Conservation (phyloP, 2,888 invertebrate genomes). For the Aquatica leii region DNA sequence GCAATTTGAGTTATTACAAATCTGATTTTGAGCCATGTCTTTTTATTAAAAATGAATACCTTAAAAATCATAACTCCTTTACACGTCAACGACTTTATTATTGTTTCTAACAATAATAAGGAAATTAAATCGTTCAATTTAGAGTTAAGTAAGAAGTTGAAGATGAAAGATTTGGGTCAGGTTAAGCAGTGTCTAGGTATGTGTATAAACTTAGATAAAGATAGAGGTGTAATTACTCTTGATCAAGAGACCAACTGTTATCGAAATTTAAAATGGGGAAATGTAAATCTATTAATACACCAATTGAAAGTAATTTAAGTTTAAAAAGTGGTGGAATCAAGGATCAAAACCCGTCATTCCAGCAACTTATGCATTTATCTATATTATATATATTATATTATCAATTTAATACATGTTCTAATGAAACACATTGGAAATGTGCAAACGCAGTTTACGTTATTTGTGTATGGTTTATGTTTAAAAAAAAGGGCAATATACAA, state of each 20-base stretch:
- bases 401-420: too few relatives aligned
- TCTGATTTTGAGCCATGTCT: constrained; percentile 5
- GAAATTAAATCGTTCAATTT: constrained; percentile 23
- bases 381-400: constrained; percentile 38
- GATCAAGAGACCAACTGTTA: constrained; percentile 38
- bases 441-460: constrained; percentile 40
- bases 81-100: constrained; percentile 19
- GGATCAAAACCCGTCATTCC: too few relatives aligned
- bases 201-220: constrained; percentile 30
- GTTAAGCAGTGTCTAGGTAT: too few relatives aligned
- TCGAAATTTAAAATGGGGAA: too few relatives aligned
- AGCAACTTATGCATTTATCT: constrained; percentile 37
- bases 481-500: too few relatives aligned
- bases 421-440: too few relatives aligned
- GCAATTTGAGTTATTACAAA: constrained; percentile 4
- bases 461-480: constrained; percentile 38
- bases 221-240: constrained; percentile 30
- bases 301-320: too few relatives aligned
- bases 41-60: background rate
- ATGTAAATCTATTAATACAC: too few relatives aligned
- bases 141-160: constrained; percentile 37
- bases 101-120: constrained; percentile 17
- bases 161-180: constrained; percentile 42
- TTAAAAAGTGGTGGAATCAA: too few relatives aligned
- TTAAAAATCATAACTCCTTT: background rate